A percentile compares a stretch with the other conserved stretches of the same genome.
phyloP scores from a whole-genome alignment of 2,113 vertebrate genomes.

The Potamarius usumacintae region DNA sequence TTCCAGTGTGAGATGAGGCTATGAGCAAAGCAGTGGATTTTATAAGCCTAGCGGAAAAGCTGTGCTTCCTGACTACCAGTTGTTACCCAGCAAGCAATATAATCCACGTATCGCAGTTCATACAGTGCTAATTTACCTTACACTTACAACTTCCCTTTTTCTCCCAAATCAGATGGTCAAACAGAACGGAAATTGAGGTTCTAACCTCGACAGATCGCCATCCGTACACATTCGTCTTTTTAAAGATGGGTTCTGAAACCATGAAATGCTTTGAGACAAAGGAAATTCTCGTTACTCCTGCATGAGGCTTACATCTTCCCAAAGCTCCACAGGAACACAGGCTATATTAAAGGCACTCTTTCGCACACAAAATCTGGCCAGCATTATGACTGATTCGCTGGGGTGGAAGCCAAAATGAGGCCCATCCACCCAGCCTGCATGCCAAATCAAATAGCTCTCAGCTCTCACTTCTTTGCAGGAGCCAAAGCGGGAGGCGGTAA shows the following conservation, averaged over 20 bases:
- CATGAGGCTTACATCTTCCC: slow-evolving; percentile 5
- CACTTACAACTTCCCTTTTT: neutral
- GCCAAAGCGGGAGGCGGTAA: slow-evolving; percentile 22
- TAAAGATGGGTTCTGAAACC: neutral
- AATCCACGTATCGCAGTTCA: neutral
- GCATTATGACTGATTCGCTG: slow-evolving; percentile 51
- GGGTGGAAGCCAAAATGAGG: slow-evolving; percentile 54
- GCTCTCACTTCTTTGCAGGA: slow-evolving; percentile 42
- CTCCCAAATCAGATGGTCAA: neutral
- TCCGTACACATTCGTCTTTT: neutral
- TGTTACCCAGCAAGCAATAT: neutral
- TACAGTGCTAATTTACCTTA: neutral
- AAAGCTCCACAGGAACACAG: slow-evolving; percentile 14
- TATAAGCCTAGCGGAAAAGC: neutral
- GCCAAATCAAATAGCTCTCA: slow-evolving; percentile 53
- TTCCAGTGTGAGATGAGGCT: slow-evolving; percentile 1
- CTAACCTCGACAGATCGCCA: neutral
- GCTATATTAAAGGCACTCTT: slow-evolving; percentile 25
- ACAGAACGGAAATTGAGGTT: neutral
- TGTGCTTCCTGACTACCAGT: neutral
- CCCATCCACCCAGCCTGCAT: slow-evolving; percentile 43
- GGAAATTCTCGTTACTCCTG: slow-evolving; percentile 19
- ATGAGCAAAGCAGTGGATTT: neutral
- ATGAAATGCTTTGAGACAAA: slow-evolving; percentile 28
- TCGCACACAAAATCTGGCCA: slow-evolving; percentile 20